phyloP scores from a whole-genome alignment of 2,113 vertebrate species.

The Paramisgurnus dabryanus region DNA sequence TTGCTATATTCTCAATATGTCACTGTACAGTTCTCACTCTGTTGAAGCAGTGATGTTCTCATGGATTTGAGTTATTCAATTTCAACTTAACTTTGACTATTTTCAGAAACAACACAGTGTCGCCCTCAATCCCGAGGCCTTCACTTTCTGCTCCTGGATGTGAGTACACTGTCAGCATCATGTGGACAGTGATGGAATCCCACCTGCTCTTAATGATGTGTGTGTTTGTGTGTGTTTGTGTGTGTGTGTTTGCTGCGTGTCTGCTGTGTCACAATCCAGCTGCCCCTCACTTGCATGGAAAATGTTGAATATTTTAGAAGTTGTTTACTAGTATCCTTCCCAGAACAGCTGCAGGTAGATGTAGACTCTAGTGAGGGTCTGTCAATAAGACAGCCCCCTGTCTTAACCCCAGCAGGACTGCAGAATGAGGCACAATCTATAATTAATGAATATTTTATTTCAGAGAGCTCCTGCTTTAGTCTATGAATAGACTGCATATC shows the following conservation, averaged over 20 bases:
- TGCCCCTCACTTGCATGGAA: not conserved
- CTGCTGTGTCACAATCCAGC: conserved; percentile 39
- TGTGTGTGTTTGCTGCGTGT: conserved; percentile 7
- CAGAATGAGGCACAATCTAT: conserved; percentile 20
- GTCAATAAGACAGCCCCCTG: conserved; percentile 22
- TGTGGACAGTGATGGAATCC: conserved; percentile 59
- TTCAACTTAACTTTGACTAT: conserved; percentile 29
- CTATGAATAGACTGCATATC: not conserved
- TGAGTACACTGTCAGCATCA: conserved; percentile 52
- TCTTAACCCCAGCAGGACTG: conserved; percentile 33
- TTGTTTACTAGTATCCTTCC: conserved; percentile 12
- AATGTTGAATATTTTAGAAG: conserved; percentile 34
- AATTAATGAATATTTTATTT: conserved; percentile 46
- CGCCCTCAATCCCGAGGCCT: conserved; percentile 12
- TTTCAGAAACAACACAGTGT: conserved; percentile 23
- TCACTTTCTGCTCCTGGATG: conserved; percentile 56
- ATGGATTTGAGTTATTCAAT: conserved; percentile 16
- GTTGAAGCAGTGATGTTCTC: not conserved
- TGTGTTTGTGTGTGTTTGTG: not conserved
- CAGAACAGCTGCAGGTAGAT: not conserved
- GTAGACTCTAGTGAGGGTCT: conserved; percentile 7
- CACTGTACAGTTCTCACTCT: not conserved
- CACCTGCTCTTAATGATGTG: conserved; percentile 52
- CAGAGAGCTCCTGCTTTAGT: not conserved
- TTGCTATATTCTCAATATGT: not conserved